Evolutionary conservation across 2,797 vertebrate genomes (phyloP).

Genomic region (Sebastes matsubarae): DNA sequence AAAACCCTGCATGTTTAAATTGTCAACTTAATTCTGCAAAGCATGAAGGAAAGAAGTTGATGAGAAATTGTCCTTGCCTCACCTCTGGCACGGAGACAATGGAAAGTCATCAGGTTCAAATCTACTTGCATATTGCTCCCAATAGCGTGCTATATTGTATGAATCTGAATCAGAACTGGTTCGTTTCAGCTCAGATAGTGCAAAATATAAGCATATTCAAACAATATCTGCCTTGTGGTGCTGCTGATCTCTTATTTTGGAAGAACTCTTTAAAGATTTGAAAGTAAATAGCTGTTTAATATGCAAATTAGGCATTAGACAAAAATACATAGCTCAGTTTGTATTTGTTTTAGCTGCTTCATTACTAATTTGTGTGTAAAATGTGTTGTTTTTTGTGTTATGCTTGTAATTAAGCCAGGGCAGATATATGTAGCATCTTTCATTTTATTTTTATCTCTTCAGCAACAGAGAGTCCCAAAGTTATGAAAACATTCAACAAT

Average conservation of each 20-base stretch:
- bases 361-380: no score
- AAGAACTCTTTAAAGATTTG: not conserved
- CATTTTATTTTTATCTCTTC: not conserved
- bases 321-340: not conserved
- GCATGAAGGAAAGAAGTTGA: not conserved
- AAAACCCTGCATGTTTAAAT: not conserved
- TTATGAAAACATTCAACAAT: not conserved
- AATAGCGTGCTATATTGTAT: not conserved
- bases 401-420: not conserved
- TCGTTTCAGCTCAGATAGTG: not conserved
- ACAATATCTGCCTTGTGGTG: not conserved
- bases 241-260: not conserved
- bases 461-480: not conserved
- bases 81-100: conserved; percentile 2
- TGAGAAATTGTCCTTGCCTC: conserved; percentile 3
- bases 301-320: not conserved
- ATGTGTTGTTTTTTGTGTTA: no score
- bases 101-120: conserved; percentile 1
- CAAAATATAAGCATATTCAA: not conserved
- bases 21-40: conserved; percentile 16
- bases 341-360: no score
- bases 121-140: not conserved
- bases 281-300: not conserved
- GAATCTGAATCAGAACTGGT: not conserved
- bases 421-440: not conserved